Conservation (phyloP, 2,113 vertebrate species). For the Ictalurus furcatus region DNA sequence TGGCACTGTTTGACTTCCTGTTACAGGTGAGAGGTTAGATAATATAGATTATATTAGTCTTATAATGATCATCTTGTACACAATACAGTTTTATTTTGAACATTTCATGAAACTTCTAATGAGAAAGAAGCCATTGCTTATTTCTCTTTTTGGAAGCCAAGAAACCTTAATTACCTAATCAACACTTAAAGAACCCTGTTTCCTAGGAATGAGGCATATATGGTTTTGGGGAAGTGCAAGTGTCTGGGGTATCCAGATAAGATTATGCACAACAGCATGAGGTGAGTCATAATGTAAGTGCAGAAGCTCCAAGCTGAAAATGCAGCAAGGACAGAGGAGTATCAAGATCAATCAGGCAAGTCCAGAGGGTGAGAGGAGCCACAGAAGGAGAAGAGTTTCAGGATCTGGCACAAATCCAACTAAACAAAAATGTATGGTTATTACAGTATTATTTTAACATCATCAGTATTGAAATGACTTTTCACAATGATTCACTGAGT, state of each 20-base stretch:
- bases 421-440: neutral
- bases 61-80: neutral
- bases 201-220: no score
- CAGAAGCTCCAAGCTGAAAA: neutral
- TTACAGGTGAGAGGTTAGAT: slow-evolving; percentile 79
- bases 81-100: neutral
- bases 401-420: neutral
- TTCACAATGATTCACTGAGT: slow-evolving; percentile 18
- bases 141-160: neutral
- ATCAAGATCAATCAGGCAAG: neutral
- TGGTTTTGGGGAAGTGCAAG: neutral
- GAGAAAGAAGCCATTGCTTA: neutral
- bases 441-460: neutral
- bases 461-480: neutral
- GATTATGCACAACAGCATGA: neutral
- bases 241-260: neutral
- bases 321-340: neutral
- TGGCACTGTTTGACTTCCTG: slow-evolving; percentile 92
- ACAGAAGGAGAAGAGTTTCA: neutral
- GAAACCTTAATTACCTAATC: neutral
- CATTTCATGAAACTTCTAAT: neutral
- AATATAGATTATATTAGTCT: neutral
- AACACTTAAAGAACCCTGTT: neutral
- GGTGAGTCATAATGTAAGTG: slow-evolving; percentile 5
- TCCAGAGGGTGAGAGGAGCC: neutral